Percentiles rank a stretch among this genome's conserved stretches.
Conservation (phyloP, 2,888 invertebrate species). For the Melinaea menophilus region DNA sequence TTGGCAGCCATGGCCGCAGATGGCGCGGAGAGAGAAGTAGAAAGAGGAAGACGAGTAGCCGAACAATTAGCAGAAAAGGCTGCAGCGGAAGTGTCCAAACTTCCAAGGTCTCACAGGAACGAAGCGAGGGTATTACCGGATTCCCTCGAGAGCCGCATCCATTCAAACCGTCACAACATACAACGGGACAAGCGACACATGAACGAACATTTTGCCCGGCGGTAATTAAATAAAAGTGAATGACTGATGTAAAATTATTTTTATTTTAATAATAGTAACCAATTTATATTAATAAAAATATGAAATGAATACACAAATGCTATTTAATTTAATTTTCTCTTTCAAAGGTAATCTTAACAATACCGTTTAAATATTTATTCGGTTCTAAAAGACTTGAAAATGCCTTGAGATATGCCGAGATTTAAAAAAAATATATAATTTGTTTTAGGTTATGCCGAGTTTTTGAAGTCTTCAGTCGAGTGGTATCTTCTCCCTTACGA, state of each 20-base stretch:
- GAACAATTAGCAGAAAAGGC: slow-evolving; percentile 79
- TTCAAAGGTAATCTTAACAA: slow-evolving; percentile 8
- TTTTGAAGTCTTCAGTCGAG: slow-evolving; percentile 79
- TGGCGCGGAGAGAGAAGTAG: slow-evolving; percentile 83
- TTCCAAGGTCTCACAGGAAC: slow-evolving; percentile 32
- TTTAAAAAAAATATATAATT: too few relatives aligned
- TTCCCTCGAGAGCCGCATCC: slow-evolving; percentile 89
- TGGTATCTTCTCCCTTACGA: slow-evolving; percentile 85
- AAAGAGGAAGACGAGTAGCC: slow-evolving; percentile 81
- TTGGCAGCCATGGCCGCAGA: slow-evolving; percentile 89
- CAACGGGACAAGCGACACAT: slow-evolving; percentile 89
- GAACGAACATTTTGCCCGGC: slow-evolving; percentile 89
- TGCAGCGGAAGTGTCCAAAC: background rate
- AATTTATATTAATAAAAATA: slow-evolving; percentile 3
- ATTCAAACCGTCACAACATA: slow-evolving; percentile 92
- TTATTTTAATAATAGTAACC: slow-evolving; percentile 8
- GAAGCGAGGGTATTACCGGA: slow-evolving; percentile 78
- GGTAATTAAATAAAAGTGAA: slow-evolving; percentile 50
- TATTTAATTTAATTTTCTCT: slow-evolving; percentile 15
- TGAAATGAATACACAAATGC: slow-evolving; percentile 30
- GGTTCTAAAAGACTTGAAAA: background rate
- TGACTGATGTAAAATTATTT: slow-evolving; percentile 15
- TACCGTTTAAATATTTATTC: slow-evolving; percentile 7
- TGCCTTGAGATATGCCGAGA: background rate
- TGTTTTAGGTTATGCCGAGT: too few relatives aligned